Evolutionary conservation across 2,888 invertebrate species (phyloP), one percentile per base, ranked within the genome.

Genomic region (Octonoba sinensis): DNA sequence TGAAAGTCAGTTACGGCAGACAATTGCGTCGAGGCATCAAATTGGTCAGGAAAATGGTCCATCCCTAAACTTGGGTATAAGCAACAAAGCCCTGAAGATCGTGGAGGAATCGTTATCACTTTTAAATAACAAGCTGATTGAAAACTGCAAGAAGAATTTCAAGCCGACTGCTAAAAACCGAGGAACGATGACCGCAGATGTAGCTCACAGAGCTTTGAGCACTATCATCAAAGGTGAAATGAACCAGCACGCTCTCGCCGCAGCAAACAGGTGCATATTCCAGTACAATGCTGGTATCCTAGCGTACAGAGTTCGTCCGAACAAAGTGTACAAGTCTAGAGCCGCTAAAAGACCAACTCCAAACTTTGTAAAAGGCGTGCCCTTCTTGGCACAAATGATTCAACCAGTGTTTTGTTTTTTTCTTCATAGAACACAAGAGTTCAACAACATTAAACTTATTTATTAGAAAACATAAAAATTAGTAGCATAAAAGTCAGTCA

Each of bases 281-380:
- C 44, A 64, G 46, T 64, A 18, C 64, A 16, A 12, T 16, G 64
- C 46, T 15, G 64, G 64, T 13, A 54, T 54, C 16, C 16, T 54
- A 18, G 16, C 12, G 18, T 64, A 46, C 2, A 44, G 6, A 1
- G 46, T 47, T 18, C 46, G n/a, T 13, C 16, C 16, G 11, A 64
- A 64, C 6, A 46, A 44, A 13, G 16, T 46, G 20, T 18, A 64
- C 6, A 64, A 64, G 16, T n/a, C 11, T 8, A 64, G 8, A 16
- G 46, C 18, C 8, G n/a, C n/a, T n/a, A 44, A 12, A 1, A 36
- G 18, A 6, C 12, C 36, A 13, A 18, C 36, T 13, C 64, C 44
- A 13, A 20, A 44, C 18, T 64, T 64, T 18, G 13, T 44, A 13
- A 64, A 46, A 18, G 36, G 46, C 3, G 64, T 64, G 18, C 44